phyloP scores from a whole-genome alignment of 2,113 vertebrate species.

The Plestiodon gilberti region DNA sequence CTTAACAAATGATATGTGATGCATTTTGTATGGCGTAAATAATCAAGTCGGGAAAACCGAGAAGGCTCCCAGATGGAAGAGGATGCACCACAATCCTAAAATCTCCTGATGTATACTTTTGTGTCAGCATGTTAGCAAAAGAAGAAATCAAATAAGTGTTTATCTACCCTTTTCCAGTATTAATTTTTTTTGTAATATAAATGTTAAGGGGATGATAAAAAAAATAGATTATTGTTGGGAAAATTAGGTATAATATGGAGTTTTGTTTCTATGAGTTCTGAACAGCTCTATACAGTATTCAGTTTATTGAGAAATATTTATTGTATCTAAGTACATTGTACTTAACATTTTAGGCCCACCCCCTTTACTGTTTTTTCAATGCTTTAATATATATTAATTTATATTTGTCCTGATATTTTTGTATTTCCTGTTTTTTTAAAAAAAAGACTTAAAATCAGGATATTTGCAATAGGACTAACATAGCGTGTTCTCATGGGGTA shows the following conservation, averaged over 20 bases:
- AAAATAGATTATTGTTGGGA: conserved; percentile 87
- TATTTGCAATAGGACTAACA: conserved; percentile 91
- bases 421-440: conserved; percentile 94
- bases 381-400: conserved; percentile 99
- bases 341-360: conserved; percentile 90
- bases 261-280: conserved; percentile 82
- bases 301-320: conserved; percentile 97
- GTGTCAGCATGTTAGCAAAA: conserved; percentile 77
- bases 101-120: conserved; percentile 67
- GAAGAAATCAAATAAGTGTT: conserved; percentile 78
- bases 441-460: conserved; percentile 83
- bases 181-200: conserved; percentile 89
- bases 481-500: conserved; percentile 85
- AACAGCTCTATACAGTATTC: conserved; percentile 86
- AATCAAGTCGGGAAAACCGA: conserved; percentile 56
- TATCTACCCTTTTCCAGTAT: conserved; percentile 88
- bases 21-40: conserved; percentile 53
- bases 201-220: conserved; percentile 79
- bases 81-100: conserved; percentile 65
- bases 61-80: conserved; percentile 52
- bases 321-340: conserved; percentile 96
- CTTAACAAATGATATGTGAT: conserved; percentile 39
- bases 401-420: conserved; percentile 99
- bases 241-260: conserved; percentile 89
- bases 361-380: conserved; percentile 90